phyloP scores from a whole-genome alignment of 2,888 invertebrate species.

The Napeogenes sylphis region DNA sequence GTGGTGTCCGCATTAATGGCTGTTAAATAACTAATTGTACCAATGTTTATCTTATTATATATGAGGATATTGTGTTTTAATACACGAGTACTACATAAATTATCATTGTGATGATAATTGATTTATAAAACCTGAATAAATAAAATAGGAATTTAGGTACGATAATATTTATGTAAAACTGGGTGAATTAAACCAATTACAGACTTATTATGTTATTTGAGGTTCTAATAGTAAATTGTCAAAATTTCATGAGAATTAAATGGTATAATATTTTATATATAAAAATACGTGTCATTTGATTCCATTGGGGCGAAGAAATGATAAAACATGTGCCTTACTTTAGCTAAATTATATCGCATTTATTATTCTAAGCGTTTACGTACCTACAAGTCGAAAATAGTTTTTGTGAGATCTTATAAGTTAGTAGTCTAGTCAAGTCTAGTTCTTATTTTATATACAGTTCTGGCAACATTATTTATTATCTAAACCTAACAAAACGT shows the following conservation, averaged over 20 bases:
- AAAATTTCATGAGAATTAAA: no score
- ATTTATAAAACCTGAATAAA: no score
- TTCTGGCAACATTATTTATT: conserved; percentile 6
- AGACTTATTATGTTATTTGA: no score
- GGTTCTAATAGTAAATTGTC: no score
- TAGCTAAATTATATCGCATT: conserved; percentile 11
- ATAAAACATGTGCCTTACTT: conserved; percentile 10
- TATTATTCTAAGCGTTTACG: conserved; percentile 9
- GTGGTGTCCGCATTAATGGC: conserved; percentile 23
- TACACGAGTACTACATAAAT: not conserved
- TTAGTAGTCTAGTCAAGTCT: conserved; percentile 8
- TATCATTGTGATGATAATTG: no score
- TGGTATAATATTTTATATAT: not conserved
- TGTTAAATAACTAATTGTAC: conserved; percentile 27
- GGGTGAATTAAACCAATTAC: no score
- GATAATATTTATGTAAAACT: no score
- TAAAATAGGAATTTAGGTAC: no score
- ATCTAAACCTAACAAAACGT: not conserved
- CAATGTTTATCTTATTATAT: conserved; percentile 8
- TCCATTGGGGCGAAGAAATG: conserved; percentile 6
- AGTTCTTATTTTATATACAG: not conserved
- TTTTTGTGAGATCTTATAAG: conserved; percentile 15
- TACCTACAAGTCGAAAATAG: no score
- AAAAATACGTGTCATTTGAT: conserved; percentile 1
- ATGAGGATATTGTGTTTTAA: not conserved